A percentile compares a stretch with the other conserved stretches of the same genome.
Evolutionary conservation across 1,140 invertebrate species (phyloP).

Genomic region (Drosophila chauvacae): DNA sequence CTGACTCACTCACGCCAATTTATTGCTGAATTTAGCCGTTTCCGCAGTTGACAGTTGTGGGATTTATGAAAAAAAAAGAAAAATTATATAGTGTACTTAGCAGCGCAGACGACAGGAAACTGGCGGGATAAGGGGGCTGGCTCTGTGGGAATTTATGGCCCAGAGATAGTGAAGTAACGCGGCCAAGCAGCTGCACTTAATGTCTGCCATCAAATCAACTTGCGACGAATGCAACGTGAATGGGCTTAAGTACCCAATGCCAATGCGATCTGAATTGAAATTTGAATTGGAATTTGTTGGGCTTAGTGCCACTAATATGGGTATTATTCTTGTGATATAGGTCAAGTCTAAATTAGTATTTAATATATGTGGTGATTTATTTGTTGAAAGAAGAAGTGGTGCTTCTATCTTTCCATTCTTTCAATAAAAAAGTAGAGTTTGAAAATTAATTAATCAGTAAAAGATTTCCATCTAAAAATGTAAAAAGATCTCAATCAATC

Average conservation of each 20-base stretch:
- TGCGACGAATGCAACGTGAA: conserved; percentile 39
- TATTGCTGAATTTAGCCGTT: conserved; percentile 61
- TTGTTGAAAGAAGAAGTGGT: too few relatives aligned
- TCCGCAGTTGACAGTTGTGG: conserved; percentile 52
- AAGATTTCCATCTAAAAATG: too few relatives aligned
- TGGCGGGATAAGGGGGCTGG: neutral
- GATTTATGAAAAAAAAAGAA: conserved; percentile 46
- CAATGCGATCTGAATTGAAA: neutral
- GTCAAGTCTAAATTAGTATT: neutral
- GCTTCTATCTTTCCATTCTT: too few relatives aligned
- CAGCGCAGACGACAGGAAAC: conserved; percentile 29
- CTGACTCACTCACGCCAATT: conserved; percentile 51
- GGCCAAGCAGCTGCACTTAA: conserved; percentile 58
- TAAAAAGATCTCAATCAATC: too few relatives aligned
- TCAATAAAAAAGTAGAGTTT: too few relatives aligned
- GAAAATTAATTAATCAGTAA: too few relatives aligned
- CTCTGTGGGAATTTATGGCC: conserved; percentile 48
- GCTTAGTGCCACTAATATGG: neutral
- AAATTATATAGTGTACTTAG: conserved; percentile 41
- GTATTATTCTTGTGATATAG: neutral
- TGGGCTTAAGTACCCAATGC: conserved; percentile 13
- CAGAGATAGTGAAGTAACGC: conserved; percentile 28
- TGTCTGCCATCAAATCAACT: conserved; percentile 50
- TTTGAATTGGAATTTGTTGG: neutral
- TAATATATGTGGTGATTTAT: too few relatives aligned